Evolutionary conservation across 2,888 invertebrate genomes (phyloP), one percentile per base, ranked within the genome.

Genomic region (Vandiemenella viatica): DNA sequence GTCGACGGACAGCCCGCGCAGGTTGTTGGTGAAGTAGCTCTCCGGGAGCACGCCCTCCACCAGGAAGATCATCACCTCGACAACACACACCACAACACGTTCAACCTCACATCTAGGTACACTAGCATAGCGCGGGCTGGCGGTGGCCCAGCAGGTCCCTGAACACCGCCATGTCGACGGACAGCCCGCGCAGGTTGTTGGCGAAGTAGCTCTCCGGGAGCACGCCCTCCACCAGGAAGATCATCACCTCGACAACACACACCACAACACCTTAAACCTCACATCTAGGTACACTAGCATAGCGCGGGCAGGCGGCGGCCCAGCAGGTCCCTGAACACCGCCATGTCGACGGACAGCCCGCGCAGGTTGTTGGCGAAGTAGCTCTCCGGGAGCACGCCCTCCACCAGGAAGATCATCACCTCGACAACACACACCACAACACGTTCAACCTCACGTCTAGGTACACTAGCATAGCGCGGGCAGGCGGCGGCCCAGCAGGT

Each of bases 91-190:
- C n/a, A n/a, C n/a, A n/a, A n/a, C n/a, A n/a, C n/a, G n/a, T n/a
- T n/a, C n/a, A n/a, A n/a, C n/a, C n/a, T n/a, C n/a, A n/a, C n/a
- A n/a, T n/a, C n/a, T n/a, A n/a, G n/a, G n/a, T n/a, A n/a, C n/a
- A n/a, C n/a, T n/a, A n/a, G n/a, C n/a, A 91, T 49, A 97, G 72
- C 45, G 80, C 78, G 0, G 95, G 93, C 57, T 93, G 69, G 45
- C 89, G 80, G 49, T 86, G 70, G 45, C 85, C 75, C 54, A 97
- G 74, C 23, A 97, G 73, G 64, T 97, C 95, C 52, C 96, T 75
- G 68, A 97, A 95, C 2, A 96, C 96, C 1, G 93, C 95, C 96
- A 97, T 96, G 66, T 97, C 97, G 1, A 96, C 91, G n/a, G 95
- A 93, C 16, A 97, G 70, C 0, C 96, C 96, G 13, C 93, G 79